Base-by-base conservation (phyloP, 1,140 invertebrate genomes). In the Drosophila pseudoananassae region DNA sequence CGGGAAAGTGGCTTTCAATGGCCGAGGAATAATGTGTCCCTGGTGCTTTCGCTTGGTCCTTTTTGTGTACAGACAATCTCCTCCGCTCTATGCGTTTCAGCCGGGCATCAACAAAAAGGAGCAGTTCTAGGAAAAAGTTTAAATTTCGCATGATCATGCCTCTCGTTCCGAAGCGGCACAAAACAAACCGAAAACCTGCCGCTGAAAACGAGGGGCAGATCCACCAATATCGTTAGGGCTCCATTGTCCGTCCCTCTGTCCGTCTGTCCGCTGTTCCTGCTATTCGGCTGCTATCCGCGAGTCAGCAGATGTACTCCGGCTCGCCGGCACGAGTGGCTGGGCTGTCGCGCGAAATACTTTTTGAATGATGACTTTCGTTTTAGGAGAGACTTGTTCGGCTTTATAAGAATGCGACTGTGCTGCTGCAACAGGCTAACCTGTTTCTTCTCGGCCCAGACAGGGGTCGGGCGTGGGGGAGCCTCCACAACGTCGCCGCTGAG, bases 111-210 rank as follows among this genome's bases (percentile, higher is more conserved):
- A 45, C 33, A 61, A 38, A 43, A 54, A 47, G 55, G 49, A 70
- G 43, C 43, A 3, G 56, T 87, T 88, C 83, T 88, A 76, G 61
- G 82, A 85, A 85, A 78, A 75, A 61, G 65, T 78, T 87, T 75
- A 78, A 72, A 68, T 78, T 85, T 85, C 74, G 64, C 81, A 70
- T 78, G 53, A 85, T 80, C 69, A 79, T 84, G 72, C 57, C 59
- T 78, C 43, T 57, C 36, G 27, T 63, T 53, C 43, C 9, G 17
- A 46, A 46, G 68, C 58, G 59, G 64, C 47, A 49, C 55, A 54
- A 68, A 60, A 54, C 36, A 59, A 71, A 69, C 49, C 50, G 57
- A 52, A 20, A 59, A 51, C 33, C 60, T 46, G 14, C 29, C 58
- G 49, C 29, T 40, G 46, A 25, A 72, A 76, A 50, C 51, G 47